Base-by-base conservation (phyloP, 2,888 invertebrate genomes). In the Microctonus hyperodae region DNA sequence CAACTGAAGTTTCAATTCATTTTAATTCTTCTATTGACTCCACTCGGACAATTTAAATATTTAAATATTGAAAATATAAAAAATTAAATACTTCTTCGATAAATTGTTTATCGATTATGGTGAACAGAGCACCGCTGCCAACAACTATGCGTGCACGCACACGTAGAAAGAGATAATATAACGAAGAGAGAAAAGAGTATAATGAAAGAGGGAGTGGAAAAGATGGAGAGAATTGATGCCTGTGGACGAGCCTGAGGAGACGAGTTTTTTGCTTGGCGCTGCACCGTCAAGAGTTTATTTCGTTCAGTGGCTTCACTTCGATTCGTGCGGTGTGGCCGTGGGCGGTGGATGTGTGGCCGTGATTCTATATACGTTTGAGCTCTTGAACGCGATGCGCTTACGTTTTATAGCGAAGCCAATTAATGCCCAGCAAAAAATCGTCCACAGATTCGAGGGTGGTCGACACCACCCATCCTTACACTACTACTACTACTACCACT, bases 361-460 rank as follows among this genome's bases (percentile, higher is more conserved):
- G 33, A 61, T 60, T 44, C 62, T 44, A 44, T 44, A 44, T 59
- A 33, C 48, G 23, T 62, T 7, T 35, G 61, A 28, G 53, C 68
- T 69, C 69, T 64, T 65, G 72, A 62, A 63, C 66, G 70, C 69
- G 72, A 61, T 72, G 72, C 72, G 74, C 72, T 74, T 72, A 70
- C 74, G 79, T 80, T 82, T 83, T 82, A 81, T 80, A 79, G 76
- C 77, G 73, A 75, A 76, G 74, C 81, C 83, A 83, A 83, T 83
- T 83, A 83, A 83, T 78, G 80, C 69, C 69, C 62, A 72, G 76
- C 73, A 79, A 81, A 82, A 82, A 81, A 70, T 70, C 50, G 55
- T 65, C 60, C 65, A 66, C 73, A 73, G 72, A 74, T 75, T 78
- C 79, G 77, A 81, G 80, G 81, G 81, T 83, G 83, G 81, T 82